phyloP scores from a whole-genome alignment of 2,797 vertebrate species.

The Borostomias antarcticus region DNA sequence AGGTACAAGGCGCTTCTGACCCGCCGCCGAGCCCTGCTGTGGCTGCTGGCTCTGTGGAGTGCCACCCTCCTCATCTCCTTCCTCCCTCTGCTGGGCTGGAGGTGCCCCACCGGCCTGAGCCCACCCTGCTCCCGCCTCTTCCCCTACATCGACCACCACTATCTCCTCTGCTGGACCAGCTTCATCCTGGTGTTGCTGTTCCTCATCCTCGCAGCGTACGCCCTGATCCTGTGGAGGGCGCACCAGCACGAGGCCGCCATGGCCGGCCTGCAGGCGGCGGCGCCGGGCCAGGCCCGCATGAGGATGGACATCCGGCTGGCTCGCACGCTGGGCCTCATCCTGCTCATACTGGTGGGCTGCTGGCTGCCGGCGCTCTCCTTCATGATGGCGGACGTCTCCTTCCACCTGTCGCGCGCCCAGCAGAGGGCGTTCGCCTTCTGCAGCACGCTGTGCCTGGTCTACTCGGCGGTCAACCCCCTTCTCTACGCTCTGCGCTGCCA shows the following conservation, averaged over 20 bases:
- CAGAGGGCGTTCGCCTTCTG: slow-evolving; percentile 89
- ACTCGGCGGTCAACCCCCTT: slow-evolving; percentile 89
- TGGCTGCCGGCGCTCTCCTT: slow-evolving; percentile 87
- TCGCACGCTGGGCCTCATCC: slow-evolving; percentile 86
- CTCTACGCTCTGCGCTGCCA: slow-evolving; percentile 87
- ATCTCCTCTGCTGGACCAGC: slow-evolving; percentile 82
- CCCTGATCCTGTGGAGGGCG: slow-evolving; percentile 86
- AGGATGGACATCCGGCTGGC: slow-evolving; percentile 89
- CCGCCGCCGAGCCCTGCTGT: slow-evolving; percentile 72
- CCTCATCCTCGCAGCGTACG: slow-evolving; percentile 82
- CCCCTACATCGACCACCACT: slow-evolving; percentile 80
- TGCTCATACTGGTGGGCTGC: slow-evolving; percentile 83
- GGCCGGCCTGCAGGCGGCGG: slow-evolving; percentile 57
- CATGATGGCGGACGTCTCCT: slow-evolving; percentile 81
- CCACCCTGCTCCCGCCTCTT: slow-evolving; percentile 84
- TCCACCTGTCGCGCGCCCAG: slow-evolving; percentile 55
- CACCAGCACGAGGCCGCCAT: slow-evolving; percentile 82
- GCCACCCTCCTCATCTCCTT: slow-evolving; percentile 76
- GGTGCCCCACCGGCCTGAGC: slow-evolving; percentile 73
- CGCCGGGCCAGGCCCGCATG: slow-evolving; percentile 71
- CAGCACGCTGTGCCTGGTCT: slow-evolving; percentile 89
- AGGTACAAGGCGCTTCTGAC: slow-evolving; percentile 87
- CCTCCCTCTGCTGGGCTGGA: slow-evolving; percentile 91
- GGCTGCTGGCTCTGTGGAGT: slow-evolving; percentile 81
- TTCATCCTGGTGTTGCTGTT: slow-evolving; percentile 76